These are phyloP conservation scores for Mythimna impura DNA, from an alignment of 2,888 invertebrate species.

Conservation along the genomic window DNA sequence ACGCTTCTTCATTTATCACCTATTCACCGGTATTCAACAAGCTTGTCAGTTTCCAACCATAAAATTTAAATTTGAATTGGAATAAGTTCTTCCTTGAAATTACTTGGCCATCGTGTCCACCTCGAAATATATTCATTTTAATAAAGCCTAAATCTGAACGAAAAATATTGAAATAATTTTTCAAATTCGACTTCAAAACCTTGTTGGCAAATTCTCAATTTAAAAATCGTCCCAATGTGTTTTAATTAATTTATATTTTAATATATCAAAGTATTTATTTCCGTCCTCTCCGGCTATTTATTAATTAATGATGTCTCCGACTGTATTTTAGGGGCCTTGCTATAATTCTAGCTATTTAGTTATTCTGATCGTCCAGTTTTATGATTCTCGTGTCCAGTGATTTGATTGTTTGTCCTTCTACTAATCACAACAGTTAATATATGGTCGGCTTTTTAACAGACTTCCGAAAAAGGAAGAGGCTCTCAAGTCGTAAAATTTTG, in stretches of 20 bases:
- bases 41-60: no score
- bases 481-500: no score
- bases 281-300: no score
- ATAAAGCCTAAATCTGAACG: not conserved
- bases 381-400: not conserved
- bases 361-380: not conserved
- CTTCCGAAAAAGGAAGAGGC: no score
- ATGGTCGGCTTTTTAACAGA: not conserved
- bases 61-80: no score
- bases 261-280: not conserved
- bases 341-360: not conserved
- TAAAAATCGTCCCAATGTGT: not conserved
- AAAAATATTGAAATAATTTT: no score
- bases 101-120: no score
- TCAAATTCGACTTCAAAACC: not conserved
- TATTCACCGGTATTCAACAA: no score
- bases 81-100: no score
- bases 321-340: not conserved
- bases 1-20: no score
- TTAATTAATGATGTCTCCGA: no score
- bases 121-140: not conserved
- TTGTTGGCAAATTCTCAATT: not conserved
- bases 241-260: not conserved
- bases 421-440: not conserved
- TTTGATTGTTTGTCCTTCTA: slow-evolving; percentile 10